phyloP scores from a whole-genome alignment of 1,140 invertebrate species.

The Hyphantria cunea region DNA sequence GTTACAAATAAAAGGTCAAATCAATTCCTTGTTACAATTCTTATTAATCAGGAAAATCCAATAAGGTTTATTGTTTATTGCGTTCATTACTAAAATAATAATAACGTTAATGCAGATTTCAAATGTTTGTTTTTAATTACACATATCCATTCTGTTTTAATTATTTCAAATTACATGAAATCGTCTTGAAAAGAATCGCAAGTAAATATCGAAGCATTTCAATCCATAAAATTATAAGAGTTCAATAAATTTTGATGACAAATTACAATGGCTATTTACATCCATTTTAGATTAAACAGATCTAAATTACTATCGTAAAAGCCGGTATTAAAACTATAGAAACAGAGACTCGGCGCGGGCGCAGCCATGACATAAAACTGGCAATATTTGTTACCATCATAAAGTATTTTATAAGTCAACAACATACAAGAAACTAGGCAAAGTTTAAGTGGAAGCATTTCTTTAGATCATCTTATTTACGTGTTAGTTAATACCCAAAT shows the following conservation, averaged over 20 bases:
- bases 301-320: conserved; percentile 37
- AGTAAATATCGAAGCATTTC: not conserved
- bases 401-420: conserved; percentile 56
- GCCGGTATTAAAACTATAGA: conserved; percentile 36
- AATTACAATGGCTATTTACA: conserved; percentile 32
- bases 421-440: conserved; percentile 39
- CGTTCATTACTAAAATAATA: too few relatives aligned
- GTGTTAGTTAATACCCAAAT: conserved; percentile 19
- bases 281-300: conserved; percentile 43
- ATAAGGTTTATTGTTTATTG: too few relatives aligned
- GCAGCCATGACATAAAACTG: conserved; percentile 48
- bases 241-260: conserved; percentile 21
- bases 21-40: too few relatives aligned
- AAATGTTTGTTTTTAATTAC: too few relatives aligned
- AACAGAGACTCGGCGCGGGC: conserved; percentile 36
- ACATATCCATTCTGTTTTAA: too few relatives aligned
- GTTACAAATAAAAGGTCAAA: too few relatives aligned
- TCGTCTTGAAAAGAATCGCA: too few relatives aligned
- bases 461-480: conserved; percentile 41
- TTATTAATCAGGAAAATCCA: too few relatives aligned
- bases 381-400: conserved; percentile 57
- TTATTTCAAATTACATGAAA: too few relatives aligned
- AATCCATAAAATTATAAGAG: conserved; percentile 6
- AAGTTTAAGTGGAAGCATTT: conserved; percentile 46
- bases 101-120: too few relatives aligned